Percentiles rank a stretch among this genome's conserved stretches.
Conservation (phyloP, 2,888 invertebrate genomes). For the Altica lythri region DNA sequence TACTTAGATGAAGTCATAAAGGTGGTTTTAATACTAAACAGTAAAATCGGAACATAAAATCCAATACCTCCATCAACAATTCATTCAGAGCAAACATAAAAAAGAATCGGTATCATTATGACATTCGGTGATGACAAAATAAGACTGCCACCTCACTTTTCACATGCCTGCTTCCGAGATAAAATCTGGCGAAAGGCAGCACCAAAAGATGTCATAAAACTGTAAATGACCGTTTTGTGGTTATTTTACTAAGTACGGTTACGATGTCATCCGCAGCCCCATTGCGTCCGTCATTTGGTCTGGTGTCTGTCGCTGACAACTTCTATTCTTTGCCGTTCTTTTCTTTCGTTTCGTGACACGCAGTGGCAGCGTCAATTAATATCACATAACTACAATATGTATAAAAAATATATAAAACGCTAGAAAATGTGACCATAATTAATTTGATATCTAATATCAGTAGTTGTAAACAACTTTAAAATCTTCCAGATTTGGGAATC, state of each 20-base stretch:
- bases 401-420: too few relatives aligned
- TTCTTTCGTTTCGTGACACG: constrained; percentile 21
- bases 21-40: too few relatives aligned
- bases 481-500: too few relatives aligned
- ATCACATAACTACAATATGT: too few relatives aligned
- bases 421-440: too few relatives aligned
- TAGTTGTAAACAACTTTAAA: too few relatives aligned
- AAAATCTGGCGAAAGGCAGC: constrained; percentile 51
- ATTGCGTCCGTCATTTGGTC: constrained; percentile 51
- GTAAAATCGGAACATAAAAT: constrained; percentile 23
- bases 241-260: constrained; percentile 56
- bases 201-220: constrained; percentile 52
- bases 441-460: too few relatives aligned
- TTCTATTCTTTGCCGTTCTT: too few relatives aligned
- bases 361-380: too few relatives aligned
- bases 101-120: constrained; percentile 45
- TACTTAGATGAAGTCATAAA: too few relatives aligned
- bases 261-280: constrained; percentile 54
- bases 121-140: constrained; percentile 48
- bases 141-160: constrained; percentile 38
- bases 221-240: constrained; percentile 55
- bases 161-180: constrained; percentile 43
- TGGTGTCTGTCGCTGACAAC: constrained; percentile 47
- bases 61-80: constrained; percentile 36
- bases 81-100: constrained; percentile 42